A percentile compares a stretch with the other conserved stretches of the same genome.
Evolutionary conservation across 1,140 invertebrate genomes (phyloP).

Genomic region (Globodera rostochiensis): DNA sequence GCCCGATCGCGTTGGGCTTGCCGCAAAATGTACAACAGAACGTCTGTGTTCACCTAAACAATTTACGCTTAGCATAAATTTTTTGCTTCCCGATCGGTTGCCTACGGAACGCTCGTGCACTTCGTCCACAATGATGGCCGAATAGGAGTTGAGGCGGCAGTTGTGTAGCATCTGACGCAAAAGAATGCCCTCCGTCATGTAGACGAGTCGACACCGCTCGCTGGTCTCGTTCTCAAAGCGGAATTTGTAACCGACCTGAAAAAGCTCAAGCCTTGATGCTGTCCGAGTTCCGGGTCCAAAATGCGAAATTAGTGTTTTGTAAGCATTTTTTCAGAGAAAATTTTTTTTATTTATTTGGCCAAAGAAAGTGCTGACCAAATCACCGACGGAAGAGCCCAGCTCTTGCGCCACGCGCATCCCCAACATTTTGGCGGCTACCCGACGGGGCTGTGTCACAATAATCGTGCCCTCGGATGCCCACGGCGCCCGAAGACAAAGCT

Average conservation of each 20-base stretch:
- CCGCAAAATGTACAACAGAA: constrained; percentile 83
- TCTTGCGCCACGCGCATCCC: constrained; percentile 76
- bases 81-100: background rate
- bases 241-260: constrained; percentile 81
- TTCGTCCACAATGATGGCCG: constrained; percentile 88
- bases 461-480: constrained; percentile 67
- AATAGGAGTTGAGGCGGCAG: constrained; percentile 72
- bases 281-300: background rate
- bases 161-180: constrained; percentile 81
- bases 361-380: constrained; percentile 23
- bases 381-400: constrained; percentile 73
- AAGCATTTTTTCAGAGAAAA: background rate
- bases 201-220: constrained; percentile 78
- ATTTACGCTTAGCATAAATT: constrained; percentile 56
- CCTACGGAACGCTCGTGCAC: constrained; percentile 89
- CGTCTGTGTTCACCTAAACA: constrained; percentile 75
- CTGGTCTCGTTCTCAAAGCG: constrained; percentile 86
- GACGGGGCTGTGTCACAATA: constrained; percentile 88
- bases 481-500: constrained; percentile 79
- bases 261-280: background rate
- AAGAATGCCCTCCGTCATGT: constrained; percentile 92
- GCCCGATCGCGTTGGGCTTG: constrained; percentile 61
- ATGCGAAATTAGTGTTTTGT: background rate
- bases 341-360: background rate
- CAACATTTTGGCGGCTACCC: constrained; percentile 95